Conservation (phyloP, 2,113 vertebrate genomes). For the Misgurnus mizolepis region DNA sequence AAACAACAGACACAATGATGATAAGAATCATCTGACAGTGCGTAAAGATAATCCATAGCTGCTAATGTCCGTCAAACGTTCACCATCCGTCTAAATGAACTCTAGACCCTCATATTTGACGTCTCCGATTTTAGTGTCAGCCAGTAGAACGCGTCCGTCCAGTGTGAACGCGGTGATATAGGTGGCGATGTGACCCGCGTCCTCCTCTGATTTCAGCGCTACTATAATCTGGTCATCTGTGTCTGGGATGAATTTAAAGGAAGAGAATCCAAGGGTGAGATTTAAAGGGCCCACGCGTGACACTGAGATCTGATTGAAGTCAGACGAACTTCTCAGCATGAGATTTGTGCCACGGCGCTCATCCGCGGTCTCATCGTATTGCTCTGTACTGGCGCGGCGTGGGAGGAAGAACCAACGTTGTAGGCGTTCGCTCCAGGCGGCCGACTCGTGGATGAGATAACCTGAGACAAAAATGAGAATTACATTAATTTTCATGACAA, state of each 20-base stretch:
- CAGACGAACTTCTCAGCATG: slow-evolving; percentile 80
- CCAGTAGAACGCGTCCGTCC: slow-evolving; percentile 86
- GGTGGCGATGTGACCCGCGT: slow-evolving; percentile 79
- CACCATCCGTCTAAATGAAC: slow-evolving; percentile 78
- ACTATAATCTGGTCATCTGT: slow-evolving; percentile 88
- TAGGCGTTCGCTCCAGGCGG: slow-evolving; percentile 87
- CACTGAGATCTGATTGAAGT: slow-evolving; percentile 79
- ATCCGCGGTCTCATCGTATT: slow-evolving; percentile 85
- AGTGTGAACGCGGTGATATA: slow-evolving; percentile 93
- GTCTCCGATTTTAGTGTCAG: slow-evolving; percentile 85
- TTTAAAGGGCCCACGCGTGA: slow-evolving; percentile 73
- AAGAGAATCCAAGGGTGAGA: slow-evolving; percentile 93
- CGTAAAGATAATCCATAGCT: too few relatives aligned
- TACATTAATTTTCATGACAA: not conserved
- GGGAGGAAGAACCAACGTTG: slow-evolving; percentile 96
- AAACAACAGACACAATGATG: not conserved
- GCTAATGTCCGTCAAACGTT: not conserved
- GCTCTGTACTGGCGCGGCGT: slow-evolving; percentile 84
- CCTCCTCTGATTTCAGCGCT: slow-evolving; percentile 93
- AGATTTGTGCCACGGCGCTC: slow-evolving; percentile 86
- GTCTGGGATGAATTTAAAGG: slow-evolving; percentile 93
- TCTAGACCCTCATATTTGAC: slow-evolving; percentile 95
- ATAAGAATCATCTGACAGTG: too few relatives aligned
- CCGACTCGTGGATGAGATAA: slow-evolving; percentile 95
- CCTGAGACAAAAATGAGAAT: slow-evolving; percentile 67